These are phyloP conservation scores for Eustalomyia histrio DNA, from an alignment of 2,888 invertebrate genomes.

Conservation along the genomic window DNA sequence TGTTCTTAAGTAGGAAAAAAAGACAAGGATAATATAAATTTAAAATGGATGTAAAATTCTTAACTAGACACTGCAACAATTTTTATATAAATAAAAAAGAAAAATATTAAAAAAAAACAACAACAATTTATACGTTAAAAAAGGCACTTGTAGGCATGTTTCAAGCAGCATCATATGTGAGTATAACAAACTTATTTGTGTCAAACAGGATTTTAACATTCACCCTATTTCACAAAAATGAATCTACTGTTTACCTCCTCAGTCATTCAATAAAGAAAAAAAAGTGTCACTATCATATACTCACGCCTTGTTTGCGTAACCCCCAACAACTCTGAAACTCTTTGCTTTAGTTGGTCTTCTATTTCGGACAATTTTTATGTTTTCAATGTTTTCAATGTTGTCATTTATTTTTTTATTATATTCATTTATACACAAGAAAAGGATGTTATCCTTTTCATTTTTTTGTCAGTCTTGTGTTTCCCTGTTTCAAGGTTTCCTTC, in stretches of 20 bases:
- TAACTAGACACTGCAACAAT: background rate
- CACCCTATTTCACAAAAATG: conserved; percentile 15
- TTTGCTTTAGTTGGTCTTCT: background rate
- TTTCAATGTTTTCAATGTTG: conserved; percentile 55
- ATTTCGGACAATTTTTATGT: conserved; percentile 41
- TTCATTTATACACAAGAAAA: conserved; percentile 56
- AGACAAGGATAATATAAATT: too few species aligned
- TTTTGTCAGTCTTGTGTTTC: conserved; percentile 9
- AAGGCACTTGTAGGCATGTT: background rate
- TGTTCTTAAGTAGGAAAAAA: background rate
- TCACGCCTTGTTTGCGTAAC: conserved; percentile 50
- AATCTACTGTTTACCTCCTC: background rate
- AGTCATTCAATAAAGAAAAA: conserved; percentile 35
- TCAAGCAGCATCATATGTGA: background rate
- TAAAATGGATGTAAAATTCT: too few species aligned
- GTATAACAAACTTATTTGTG: background rate
- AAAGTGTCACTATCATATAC: conserved; percentile 48
- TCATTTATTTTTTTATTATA: conserved; percentile 51
- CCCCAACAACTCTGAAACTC: conserved; percentile 26
- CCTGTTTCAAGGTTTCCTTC: background rate
- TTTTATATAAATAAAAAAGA: background rate
- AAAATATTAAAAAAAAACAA: background rate
- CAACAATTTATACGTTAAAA: background rate
- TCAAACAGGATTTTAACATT: conserved; percentile 29
- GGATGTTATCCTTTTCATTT: conserved; percentile 62